Conservation (phyloP, 2,113 vertebrate species). For the Leptodactylus fuscus region DNA sequence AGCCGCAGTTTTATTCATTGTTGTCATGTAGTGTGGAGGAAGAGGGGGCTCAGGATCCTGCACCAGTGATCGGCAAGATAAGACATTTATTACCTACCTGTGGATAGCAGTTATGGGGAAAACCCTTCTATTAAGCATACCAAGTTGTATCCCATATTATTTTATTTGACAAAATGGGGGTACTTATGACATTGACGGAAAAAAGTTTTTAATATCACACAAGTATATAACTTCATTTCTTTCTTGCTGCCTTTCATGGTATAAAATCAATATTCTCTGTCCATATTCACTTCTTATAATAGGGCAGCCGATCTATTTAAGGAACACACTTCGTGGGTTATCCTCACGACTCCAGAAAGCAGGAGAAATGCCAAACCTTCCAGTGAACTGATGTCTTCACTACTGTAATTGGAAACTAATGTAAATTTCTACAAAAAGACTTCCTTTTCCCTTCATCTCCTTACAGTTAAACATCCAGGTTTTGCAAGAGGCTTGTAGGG, state of each 20-base stretch:
- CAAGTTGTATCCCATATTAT: no score
- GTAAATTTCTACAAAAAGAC: neutral
- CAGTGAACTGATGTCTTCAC: neutral
- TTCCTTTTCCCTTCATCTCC: neutral
- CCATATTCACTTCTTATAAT: neutral
- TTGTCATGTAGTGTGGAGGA: no score
- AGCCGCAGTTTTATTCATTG: no score
- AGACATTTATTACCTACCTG: no score
- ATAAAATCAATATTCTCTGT: neutral
- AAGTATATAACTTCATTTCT: neutral
- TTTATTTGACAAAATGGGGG: no score
- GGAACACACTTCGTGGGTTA: neutral
- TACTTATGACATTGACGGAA: neutral
- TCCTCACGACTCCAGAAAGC: neutral
- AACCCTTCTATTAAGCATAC: no score
- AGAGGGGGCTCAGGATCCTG: no score
- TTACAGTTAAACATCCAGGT: constrained; percentile 13
- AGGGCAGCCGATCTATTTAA: neutral
- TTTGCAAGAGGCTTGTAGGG: constrained; percentile 17
- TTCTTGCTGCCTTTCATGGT: neutral
- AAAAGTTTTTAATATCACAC: no score
- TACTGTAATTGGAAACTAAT: neutral
- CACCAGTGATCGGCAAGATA: no score
- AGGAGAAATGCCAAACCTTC: neutral
- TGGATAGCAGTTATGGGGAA: no score